Base-by-base conservation (phyloP, 2,113 vertebrate species). In the Chloebia gouldiae region DNA sequence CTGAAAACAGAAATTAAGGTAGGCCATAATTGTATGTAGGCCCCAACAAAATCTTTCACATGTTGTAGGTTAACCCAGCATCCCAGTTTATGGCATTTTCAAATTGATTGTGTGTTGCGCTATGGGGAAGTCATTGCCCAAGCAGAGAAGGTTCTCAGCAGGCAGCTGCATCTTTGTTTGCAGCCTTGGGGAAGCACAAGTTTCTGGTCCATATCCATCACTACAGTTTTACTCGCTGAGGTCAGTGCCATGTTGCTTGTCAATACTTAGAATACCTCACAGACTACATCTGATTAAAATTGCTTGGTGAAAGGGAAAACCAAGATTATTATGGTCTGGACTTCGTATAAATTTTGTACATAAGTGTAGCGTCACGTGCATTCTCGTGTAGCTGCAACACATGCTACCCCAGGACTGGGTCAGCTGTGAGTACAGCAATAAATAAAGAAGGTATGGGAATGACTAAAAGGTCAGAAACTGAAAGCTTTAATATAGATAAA, bases 61-160 rank as follows among this genome's bases (percentile, higher is more conserved):
- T 8, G 8, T 15, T 17, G 28, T 30, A 71, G 47, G 5, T 73
- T 65, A 65, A 19, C 20, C 5, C 27, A 50, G 23, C 4, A 65
- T 53, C 3, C 2, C 16, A 15, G 6, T 11, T 79, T n/a, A 57
- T 11, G 8, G 23, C 2, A 6, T 73, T 81, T 81, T 57, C 65
- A 57, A 10, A 14, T 10, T n/a, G 47, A 81, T 54, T 70, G 79
- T 85, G 24, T 9, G 4, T 27, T 59, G 23, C 42, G 71, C 47
- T 12, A 44, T 7, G 35, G 42, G 60, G 45, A 96, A 57, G 42
- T 61, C 6, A 28, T 31, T 92, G 24, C 13, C 72, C 50, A 73
- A 37, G 51, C 28, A 90, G 63, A 85, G 61, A 68, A 92, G 35
- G 57, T 75, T 95, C 84, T 95, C 59, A 92, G 71, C 69, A 90